Conservation (phyloP, 2,888 invertebrate genomes). For the Pollenia labialis region DNA sequence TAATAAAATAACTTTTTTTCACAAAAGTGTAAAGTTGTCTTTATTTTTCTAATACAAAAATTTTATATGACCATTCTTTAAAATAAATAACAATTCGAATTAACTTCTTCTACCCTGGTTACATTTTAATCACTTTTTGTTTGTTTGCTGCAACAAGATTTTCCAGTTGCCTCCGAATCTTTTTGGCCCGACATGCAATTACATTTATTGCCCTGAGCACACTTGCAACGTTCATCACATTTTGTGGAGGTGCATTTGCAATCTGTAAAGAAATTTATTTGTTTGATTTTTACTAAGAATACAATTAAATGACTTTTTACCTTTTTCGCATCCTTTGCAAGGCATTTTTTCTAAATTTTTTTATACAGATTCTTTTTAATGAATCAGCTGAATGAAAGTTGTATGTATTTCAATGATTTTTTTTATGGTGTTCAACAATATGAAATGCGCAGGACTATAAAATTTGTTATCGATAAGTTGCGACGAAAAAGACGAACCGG, state of each 20-base stretch:
- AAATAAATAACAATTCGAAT: no score
- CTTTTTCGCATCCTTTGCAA: conserved; percentile 79
- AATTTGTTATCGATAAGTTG: conserved; percentile 38
- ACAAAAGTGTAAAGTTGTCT: conserved; percentile 26
- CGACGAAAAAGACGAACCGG: background rate
- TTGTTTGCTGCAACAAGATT: conserved; percentile 75
- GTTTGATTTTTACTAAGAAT: background rate
- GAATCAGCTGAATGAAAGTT: conserved; percentile 48
- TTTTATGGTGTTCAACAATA: background rate
- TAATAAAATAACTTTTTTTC: conserved; percentile 4
- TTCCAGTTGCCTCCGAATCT: conserved; percentile 61
- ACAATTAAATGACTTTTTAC: conserved; percentile 62
- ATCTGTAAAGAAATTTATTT: conserved; percentile 73
- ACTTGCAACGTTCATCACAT: conserved; percentile 81
- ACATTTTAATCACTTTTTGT: conserved; percentile 66
- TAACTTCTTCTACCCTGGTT: background rate
- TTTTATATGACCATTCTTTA: no score
- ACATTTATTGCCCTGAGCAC: conserved; percentile 77
- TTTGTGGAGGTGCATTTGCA: conserved; percentile 82
- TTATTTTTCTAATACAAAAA: conserved; percentile 29
- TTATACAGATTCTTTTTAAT: conserved; percentile 25
- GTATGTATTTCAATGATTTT: conserved; percentile 10
- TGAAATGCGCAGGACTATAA: conserved; percentile 40
- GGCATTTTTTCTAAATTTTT: conserved; percentile 76
- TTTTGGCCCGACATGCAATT: conserved; percentile 75